Evolutionary conservation across 2,797 vertebrate species (phyloP), one percentile per base, ranked within the genome.

Genomic region (Simalia tracyae): DNA sequence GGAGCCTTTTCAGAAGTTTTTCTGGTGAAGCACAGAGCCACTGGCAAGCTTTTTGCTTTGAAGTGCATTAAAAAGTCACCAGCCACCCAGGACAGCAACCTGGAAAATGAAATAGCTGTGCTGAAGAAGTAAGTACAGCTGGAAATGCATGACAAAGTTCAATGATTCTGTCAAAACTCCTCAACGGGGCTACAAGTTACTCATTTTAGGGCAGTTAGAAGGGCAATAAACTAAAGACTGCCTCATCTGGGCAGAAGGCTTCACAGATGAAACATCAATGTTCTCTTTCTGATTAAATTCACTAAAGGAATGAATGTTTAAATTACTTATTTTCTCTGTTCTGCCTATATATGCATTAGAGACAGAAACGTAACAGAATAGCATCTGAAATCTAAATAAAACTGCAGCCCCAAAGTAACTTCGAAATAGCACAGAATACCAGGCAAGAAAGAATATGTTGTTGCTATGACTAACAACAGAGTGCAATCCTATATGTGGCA

Each of bases 1-100:
- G 99, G 99, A 1, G 98, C 99, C 1, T 99, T 99, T 93, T 99
- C 99, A 0, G 99, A 99, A 89, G 99, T 99, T 28, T 99, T 98
- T 90, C 98, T 99, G 95, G 99, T 99, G 95, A 98, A 98, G 95
- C 98, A 99, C 87, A 98, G 98, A 93, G 96, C 95, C 89, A 99
- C 98, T 0, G 98, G 99, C 63, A 98, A 98, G n/a, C 97, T 98
- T 86, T 99, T 98, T 3, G 99, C 99, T 46, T 97, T 99, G 92
- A 99, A 99, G 89, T 99, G 99, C 97, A 98, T 99, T 96, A 99
- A 98, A 97, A 99, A 99, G 92, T 97, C 97, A 5, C 98, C 98
- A n/a, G 98, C 98, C 90, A 98, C 98, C 0, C 93, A 97, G 57
- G 98, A 98, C n/a, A 98, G 98, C 94, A 99, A 98, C 96, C 96